Evolutionary conservation across 2,797 vertebrate genomes (phyloP).

Genomic region (Pangasius macronema): DNA sequence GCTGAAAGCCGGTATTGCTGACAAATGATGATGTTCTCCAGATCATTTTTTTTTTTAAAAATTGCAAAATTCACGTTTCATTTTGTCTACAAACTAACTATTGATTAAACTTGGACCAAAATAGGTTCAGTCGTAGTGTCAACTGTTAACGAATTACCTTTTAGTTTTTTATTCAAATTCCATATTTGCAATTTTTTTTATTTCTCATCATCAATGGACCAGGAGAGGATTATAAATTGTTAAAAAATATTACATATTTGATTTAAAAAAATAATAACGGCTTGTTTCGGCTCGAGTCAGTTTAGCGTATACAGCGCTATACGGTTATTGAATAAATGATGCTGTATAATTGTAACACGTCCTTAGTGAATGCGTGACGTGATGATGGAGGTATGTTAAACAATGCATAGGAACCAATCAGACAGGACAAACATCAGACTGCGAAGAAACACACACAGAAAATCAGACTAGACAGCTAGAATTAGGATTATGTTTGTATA

Average conservation of each 20-base stretch:
- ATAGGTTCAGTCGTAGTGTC: background rate
- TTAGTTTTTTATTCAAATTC: no score
- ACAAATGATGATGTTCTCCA: background rate
- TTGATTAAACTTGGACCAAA: background rate
- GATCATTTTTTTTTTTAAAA: no score
- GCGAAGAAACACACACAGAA: no score
- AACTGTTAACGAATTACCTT: background rate
- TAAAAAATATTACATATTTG: background rate
- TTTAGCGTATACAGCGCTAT: background rate
- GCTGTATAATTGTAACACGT: no score
- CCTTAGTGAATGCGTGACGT: no score
- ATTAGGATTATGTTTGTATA: no score
- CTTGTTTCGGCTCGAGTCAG: background rate
- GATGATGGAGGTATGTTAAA: no score
- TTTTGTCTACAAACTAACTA: background rate
- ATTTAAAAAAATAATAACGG: background rate
- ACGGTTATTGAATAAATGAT: background rate
- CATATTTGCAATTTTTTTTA: background rate
- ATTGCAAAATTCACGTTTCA: background rate
- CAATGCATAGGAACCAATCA: no score
- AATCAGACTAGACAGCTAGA: no score
- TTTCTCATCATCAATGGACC: background rate
- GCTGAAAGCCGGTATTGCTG: background rate
- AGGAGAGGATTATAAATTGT: rapidly evolving
- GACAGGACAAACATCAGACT: no score